Conservation (phyloP, 2,113 vertebrate genomes). For the Mirza zaza region DNA sequence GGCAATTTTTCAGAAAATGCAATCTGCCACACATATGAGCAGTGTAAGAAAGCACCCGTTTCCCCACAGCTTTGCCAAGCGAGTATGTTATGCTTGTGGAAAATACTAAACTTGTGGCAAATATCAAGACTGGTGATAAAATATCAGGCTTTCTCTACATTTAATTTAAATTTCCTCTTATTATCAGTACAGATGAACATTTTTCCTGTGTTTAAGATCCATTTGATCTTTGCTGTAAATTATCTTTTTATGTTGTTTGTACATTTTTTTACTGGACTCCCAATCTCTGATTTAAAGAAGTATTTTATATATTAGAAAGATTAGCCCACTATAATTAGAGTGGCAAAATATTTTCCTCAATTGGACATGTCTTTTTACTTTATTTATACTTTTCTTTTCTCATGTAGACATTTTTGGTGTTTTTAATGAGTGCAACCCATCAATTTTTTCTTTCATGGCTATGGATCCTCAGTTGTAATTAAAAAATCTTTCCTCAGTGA, state of each 20-base stretch:
- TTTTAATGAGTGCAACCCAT: background rate
- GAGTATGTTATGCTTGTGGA: background rate
- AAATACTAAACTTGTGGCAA: background rate
- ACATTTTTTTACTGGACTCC: background rate
- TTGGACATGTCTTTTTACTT: background rate
- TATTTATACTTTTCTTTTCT: background rate
- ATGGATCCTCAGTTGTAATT: background rate
- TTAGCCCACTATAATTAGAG: background rate
- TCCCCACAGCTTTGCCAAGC: background rate
- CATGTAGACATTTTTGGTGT: background rate
- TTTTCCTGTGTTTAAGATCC: background rate
- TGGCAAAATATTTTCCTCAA: background rate
- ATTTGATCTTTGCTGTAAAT: background rate
- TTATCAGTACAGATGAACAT: background rate
- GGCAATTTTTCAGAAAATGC: background rate
- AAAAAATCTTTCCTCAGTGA: background rate
- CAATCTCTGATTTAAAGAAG: background rate
- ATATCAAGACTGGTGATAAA: background rate
- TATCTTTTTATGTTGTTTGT: background rate
- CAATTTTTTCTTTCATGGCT: background rate
- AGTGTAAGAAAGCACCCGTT: background rate
- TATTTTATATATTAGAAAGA: background rate
- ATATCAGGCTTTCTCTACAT: background rate
- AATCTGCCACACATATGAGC: background rate
- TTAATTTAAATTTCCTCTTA: background rate